Evolutionary conservation across 2,797 vertebrate species (phyloP), one percentile per base, ranked within the genome.

Genomic region (Sebastes steindachneri): DNA sequence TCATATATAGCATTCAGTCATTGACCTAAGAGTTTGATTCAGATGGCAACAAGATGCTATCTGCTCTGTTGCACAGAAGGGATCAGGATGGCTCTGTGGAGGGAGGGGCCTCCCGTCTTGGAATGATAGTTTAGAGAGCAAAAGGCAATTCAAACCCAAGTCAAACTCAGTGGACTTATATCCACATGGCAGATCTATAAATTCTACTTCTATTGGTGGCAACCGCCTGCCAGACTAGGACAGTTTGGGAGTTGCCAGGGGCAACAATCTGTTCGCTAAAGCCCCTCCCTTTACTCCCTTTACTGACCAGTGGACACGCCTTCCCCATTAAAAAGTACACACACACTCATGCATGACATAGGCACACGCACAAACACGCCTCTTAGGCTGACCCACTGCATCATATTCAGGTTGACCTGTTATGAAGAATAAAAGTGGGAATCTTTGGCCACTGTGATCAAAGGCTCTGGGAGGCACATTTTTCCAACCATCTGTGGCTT

Each of bases 201-300:
- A 91, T 86, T 91, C 84, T 88, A 64, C 73, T 87, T 90, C 93
- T 88, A 87, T 67, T 79, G 83, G 75, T 75, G 80, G 91, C 82
- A 80, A 88, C 64, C 8, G 82, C 75, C 71, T 79, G 87, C 80
- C 83, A 88, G 89, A 59, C 69, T 37, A 83, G 87, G 88, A 90
- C 92, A 82, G 79, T 92, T 92, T 92, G 90, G 82, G 71, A 90
- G 92, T 92, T 83, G 93, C 95, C 90, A 45, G 69, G 86, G 90
- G 94, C 93, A 93, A 95, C 93, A 96, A 95, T 95, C 95, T 95
- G 95, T 92, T 92, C 92, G 35, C 51, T 65, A 35, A 81, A 69
- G 84, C 88, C 73, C 90, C 86, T 89, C 91, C 91, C 77, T 80
- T 82, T 85, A 89, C 90, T 88, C 73, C 76, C 71, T 80, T 75